These are phyloP conservation scores for Agelastica alni DNA, from an alignment of 2,888 invertebrate species.

Conservation along the genomic window DNA sequence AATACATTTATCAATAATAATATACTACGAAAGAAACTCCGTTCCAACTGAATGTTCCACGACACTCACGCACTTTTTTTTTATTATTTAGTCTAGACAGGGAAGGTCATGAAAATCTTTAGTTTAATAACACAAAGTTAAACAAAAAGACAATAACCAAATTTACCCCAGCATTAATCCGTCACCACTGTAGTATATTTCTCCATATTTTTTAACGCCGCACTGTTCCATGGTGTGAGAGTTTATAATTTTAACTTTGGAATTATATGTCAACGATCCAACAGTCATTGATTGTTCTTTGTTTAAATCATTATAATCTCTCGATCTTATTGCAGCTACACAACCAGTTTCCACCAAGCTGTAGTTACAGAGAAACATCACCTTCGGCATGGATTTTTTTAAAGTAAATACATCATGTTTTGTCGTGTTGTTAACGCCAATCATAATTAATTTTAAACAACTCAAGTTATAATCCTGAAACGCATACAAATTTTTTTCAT, in stretches of 20 bases:
- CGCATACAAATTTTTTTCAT: not conserved
- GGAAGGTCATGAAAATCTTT: too few species aligned
- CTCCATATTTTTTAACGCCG: constrained; percentile 43
- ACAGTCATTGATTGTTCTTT: constrained; percentile 40
- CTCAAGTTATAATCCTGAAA: constrained; percentile 48
- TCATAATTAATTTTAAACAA: constrained; percentile 44
- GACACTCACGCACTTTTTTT: too few species aligned
- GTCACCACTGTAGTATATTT: constrained; percentile 44
- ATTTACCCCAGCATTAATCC: constrained; percentile 50
- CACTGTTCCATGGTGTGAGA: constrained; percentile 38
- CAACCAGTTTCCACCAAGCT: constrained; percentile 45
- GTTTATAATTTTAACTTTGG: constrained; percentile 44
- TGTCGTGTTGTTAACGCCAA: constrained; percentile 42
- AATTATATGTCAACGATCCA: constrained; percentile 42
- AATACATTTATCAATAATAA: too few species aligned
- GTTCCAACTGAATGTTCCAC: too few species aligned
- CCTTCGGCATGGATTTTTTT: constrained; percentile 37
- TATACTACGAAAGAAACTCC: too few species aligned
- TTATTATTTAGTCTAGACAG: too few species aligned
- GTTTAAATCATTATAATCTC: constrained; percentile 33
- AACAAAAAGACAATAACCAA: too few species aligned
- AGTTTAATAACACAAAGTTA: too few species aligned
- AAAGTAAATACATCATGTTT: constrained; percentile 40
- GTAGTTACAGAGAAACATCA: constrained; percentile 44
- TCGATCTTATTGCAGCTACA: constrained; percentile 37